These are phyloP conservation scores for Andrena trimmerana DNA, from an alignment of 2,888 invertebrate species.

Conservation along the genomic window DNA sequence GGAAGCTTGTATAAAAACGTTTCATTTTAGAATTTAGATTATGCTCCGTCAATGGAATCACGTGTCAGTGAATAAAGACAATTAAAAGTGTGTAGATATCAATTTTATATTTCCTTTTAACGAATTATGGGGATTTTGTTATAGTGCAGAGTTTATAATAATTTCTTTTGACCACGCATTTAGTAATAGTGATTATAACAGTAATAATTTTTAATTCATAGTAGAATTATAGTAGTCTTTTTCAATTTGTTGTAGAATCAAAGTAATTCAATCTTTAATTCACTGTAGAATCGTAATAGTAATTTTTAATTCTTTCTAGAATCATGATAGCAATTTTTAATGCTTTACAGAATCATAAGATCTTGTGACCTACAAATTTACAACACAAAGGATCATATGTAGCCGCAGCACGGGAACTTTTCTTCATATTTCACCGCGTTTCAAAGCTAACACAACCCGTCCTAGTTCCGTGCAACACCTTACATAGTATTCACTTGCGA, in stretches of 20 bases:
- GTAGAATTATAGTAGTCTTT: not conserved
- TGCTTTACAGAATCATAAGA: no score
- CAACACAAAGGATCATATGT: not conserved
- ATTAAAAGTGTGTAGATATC: no score
- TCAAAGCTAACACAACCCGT: conserved; percentile 1
- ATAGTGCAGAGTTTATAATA: no score
- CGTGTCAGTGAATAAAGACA: no score
- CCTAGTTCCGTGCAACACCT: not conserved
- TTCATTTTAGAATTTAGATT: no score
- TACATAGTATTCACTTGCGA: conserved; percentile 2
- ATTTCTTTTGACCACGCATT: not conserved
- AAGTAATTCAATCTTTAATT: not conserved
- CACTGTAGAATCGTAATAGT: not conserved
- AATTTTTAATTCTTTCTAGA: not conserved
- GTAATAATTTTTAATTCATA: conserved; percentile 1
- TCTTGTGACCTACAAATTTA: not conserved
- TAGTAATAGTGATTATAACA: not conserved
- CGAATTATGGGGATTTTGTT: no score
- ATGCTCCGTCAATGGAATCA: no score
- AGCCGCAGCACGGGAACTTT: not conserved
- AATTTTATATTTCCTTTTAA: no score
- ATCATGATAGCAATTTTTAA: not conserved
- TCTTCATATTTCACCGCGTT: not conserved
- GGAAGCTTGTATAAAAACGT: no score
- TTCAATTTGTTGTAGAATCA: not conserved